A percentile compares a stretch with the other conserved stretches of the same genome.
These are phyloP conservation scores for Sphecodes monilicornis DNA, from an alignment of 2,888 invertebrate genomes.

Conservation along the genomic window DNA sequence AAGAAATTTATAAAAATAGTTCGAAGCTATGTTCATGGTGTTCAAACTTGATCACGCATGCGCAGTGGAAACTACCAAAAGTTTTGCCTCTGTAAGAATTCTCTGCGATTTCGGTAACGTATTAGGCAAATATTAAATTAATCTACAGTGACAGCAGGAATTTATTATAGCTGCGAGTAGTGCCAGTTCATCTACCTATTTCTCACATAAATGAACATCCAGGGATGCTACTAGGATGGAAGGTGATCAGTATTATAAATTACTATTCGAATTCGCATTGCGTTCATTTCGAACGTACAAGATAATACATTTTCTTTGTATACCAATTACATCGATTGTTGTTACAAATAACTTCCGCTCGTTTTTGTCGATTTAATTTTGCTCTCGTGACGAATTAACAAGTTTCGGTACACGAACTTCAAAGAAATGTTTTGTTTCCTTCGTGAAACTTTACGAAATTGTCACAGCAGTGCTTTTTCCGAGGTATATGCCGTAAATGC, in stretches of 20 bases:
- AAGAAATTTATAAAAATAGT: neutral
- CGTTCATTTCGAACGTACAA: neutral
- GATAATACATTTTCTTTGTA: neutral
- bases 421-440: neutral
- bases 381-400: neutral
- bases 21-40: neutral
- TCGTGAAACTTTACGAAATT: neutral
- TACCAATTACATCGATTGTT: neutral
- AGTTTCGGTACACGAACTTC: neutral
- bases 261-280: neutral
- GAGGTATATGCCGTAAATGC: conserved; percentile 17
- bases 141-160: neutral
- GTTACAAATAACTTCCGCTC: conserved; percentile 1
- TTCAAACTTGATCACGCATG: neutral
- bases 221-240: conserved; percentile 9
- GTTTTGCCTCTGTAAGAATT: neutral
- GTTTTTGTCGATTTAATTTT: neutral
- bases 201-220: neutral
- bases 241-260: neutral
- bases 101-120: neutral
- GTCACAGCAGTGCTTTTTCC: neutral
- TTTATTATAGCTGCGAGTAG: neutral
- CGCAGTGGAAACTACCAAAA: neutral
- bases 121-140: neutral
- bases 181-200: neutral